Evolutionary conservation across 2,797 vertebrate genomes (phyloP), one percentile per base, ranked within the genome.

Genomic region (Malacoctenus gilli): DNA sequence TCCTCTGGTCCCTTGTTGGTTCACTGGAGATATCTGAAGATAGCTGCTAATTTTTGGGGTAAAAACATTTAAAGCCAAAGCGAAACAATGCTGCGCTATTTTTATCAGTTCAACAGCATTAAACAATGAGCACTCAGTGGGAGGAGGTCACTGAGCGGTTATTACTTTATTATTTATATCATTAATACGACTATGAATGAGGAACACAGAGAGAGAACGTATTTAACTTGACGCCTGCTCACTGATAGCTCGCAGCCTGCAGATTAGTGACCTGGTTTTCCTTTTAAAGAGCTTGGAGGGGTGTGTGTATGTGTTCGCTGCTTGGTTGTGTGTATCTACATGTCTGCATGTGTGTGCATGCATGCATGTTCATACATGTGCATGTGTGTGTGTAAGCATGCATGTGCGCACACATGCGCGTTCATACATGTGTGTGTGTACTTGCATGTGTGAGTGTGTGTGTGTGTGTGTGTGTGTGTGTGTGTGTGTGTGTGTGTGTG

Each of bases 191-290:
- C 46, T 70, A 15, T 39, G n/a, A 56, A 41, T 31, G 30, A 59
- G 30, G 31, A 49, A 68, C 13, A 60, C 39, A 54, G 20, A 16
- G 30, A 65, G 47, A 48, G 28, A 30, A 52, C 12, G 64, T 22
- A 34, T 36, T 71, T 62, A 82, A 85, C 76, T 59, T 72, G 64
- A 76, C 82, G 86, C 65, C 63, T 82, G 58, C 74, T 74, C 64
- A 70, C 46, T 75, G 53, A 80, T 74, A 61, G 74, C 72, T 83
- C 68, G 80, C 78, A 69, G 82, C 61, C 71, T 21, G 62, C 63
- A 88, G 89, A 90, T 89, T 86, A 89, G 82, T 89, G 84, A 87
- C 86, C 84, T 83, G 79, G 77, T 90, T 89, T 88, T 79, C 55
- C 61, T 60, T 77, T 68, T 84, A 80, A 87, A 87, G 68, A 83